Evolutionary conservation across 2,113 vertebrate species (phyloP), one percentile per base, ranked within the genome.

Genomic region (Lethenteron camtschaticum): DNA sequence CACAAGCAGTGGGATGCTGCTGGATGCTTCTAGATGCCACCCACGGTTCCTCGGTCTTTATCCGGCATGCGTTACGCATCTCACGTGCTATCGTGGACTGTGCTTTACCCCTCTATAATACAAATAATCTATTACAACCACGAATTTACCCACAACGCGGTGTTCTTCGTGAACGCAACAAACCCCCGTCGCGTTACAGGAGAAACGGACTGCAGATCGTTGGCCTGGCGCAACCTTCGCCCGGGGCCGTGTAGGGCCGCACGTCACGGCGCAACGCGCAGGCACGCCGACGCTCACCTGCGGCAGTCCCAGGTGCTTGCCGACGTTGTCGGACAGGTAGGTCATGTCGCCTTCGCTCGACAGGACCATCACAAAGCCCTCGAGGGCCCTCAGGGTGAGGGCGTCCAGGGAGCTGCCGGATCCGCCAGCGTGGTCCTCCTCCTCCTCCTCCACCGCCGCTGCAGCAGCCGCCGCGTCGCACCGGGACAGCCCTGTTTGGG

Each of bases 311-410:
- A 99, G 85, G 75, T 90, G 96, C 80, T 88, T 96, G 84, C 85
- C 91, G 79, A 99, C 87, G 5, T 88, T 95, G 78, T 99, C 90
- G 10, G 91, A 88, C 75, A 91, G 82, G 77, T 92, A 96, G 76
- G 96, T 85, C 80, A 99, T 91, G 75, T 99, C 94, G 71, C 94
- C 94, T 70, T 96, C 94, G 78, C 89, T 87, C 3, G 90, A 92
- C 57, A 99, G 84, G 77, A 99, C 90, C 88, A 96, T 84, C 71
- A 99, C 87, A 77, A 99, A 96, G 73, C 90, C 94, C n/a, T 99
- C 91, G 71, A 99, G 78, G 70, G 90, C 90, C 79, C 95, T 99
- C 74, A 96, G 78, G 79, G 89, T 94, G 77, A 88, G 90, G 76
- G 86, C 80, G 76, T 87, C 94, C 70, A 95, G 81, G 74, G 89